phyloP scores from a whole-genome alignment of 2,113 vertebrate species.

The Zootoca vivipara region DNA sequence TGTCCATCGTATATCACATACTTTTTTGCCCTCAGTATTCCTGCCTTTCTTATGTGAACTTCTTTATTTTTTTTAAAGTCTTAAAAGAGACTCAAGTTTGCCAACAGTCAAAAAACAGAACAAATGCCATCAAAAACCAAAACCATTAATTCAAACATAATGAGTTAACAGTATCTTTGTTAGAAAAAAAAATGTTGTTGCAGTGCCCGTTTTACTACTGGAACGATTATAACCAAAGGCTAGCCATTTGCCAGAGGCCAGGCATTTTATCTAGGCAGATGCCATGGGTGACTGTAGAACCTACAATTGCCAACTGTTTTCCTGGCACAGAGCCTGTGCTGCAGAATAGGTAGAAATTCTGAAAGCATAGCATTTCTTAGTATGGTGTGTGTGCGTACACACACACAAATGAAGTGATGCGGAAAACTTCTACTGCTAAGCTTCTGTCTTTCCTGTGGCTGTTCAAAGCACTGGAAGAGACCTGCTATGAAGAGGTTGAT shows the following conservation, averaged over 20 bases:
- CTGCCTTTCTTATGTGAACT: not conserved
- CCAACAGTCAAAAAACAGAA: no score
- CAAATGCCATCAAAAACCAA: no score
- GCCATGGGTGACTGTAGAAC: not conserved
- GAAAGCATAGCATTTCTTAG: no score
- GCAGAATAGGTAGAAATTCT: not conserved
- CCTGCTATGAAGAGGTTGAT: no score
- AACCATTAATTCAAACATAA: no score
- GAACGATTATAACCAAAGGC: not conserved
- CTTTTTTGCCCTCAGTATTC: not conserved
- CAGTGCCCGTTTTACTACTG: not conserved
- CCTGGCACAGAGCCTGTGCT: not conserved
- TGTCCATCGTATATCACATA: not conserved
- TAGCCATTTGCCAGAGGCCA: not conserved
- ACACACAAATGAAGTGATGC: not conserved
- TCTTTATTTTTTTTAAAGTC: no score
- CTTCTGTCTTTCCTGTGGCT: not conserved
- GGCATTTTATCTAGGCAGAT: not conserved
- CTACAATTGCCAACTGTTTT: not conserved
- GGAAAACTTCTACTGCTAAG: not conserved
- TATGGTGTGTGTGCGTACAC: no score
- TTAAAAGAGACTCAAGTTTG: no score
- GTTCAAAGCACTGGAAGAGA: no score
- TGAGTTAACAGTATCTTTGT: no score
- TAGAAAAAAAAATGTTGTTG: no score